Evolutionary conservation across 2,888 invertebrate genomes (phyloP), one percentile per base, ranked within the genome.

Genomic region (Polylopha cassiicola): DNA sequence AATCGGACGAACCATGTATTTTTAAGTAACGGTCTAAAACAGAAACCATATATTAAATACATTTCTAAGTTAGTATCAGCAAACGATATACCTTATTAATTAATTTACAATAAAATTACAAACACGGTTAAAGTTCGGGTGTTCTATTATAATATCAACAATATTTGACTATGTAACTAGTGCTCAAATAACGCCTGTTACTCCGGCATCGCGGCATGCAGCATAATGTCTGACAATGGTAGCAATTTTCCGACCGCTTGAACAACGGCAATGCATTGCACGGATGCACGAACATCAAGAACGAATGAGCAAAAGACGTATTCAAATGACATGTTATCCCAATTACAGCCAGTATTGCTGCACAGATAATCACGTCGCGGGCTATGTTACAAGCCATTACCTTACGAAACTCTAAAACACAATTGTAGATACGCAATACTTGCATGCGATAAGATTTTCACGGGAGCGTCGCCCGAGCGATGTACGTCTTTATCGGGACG

Each of bases 161-260:
- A n/a, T n/a, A n/a, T n/a, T n/a, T n/a, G n/a, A n/a, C 14, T 20
- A 24, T 21, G 24, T 24, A 30, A 29, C 34, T 20, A 30, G 16
- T 27, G 29, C 24, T 30, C 20, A 41, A 41, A 26, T 13, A 17
- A 20, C 24, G 36, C 11, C 26, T 20, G 41, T 34, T 34, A 34
- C 28, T 22, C 11, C 24, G 18, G 24, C 17, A 17, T 22, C 26
- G 31, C 15, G 32, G 23, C 29, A 39, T 39, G 31, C 18, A 39
- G 26, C 23, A 23, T 39, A 22, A 32, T 28, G 32, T 36, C 27
- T 24, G 22, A 41, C 37, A 33, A 39, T 51, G 47, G 37, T 39
- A 47, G 51, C 57, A 58, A 63, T 65, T 65, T 65, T 63, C 62
- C 60, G 50, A 53, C 22, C 50, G 49, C 51, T 52, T 53, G 50